Evolutionary conservation across 2,888 invertebrate species (phyloP).

Genomic region (Penaeus monodon): DNA sequence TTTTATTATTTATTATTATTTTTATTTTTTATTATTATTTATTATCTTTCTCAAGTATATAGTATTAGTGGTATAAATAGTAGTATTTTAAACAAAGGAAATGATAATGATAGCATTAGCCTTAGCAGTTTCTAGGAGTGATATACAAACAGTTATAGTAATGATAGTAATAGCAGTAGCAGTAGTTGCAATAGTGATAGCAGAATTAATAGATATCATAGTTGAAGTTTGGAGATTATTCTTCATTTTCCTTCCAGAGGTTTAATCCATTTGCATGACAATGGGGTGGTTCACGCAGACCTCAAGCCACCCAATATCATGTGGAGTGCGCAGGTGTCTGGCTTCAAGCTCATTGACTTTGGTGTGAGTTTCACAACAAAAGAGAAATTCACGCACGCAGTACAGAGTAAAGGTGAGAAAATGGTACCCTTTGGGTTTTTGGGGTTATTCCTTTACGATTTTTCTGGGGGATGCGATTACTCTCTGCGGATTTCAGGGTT

Average conservation of each 20-base stretch:
- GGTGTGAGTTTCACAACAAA: conserved; percentile 60
- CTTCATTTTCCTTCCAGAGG: conserved; percentile 22
- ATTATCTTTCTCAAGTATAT: conserved; percentile 9
- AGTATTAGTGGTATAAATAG: conserved; percentile 1
- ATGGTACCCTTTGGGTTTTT: too few relatives aligned
- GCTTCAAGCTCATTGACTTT: conserved; percentile 65
- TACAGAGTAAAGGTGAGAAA: conserved; percentile 53
- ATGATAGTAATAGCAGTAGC: neutral
- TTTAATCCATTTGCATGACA: conserved; percentile 44
- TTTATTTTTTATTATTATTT: neutral
- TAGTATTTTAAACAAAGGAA: neutral
- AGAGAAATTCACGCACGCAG: conserved; percentile 39
- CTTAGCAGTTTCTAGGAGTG: too few relatives aligned
- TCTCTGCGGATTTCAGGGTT: too few relatives aligned
- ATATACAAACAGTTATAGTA: conserved; percentile 8
- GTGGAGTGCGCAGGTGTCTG: conserved; percentile 61
- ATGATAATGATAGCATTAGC: conserved; percentile 8
- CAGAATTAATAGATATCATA: too few relatives aligned
- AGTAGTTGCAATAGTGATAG: neutral
- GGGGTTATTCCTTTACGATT: too few relatives aligned
- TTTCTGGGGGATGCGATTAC: too few relatives aligned
- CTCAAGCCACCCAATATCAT: conserved; percentile 65
- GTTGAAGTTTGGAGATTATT: too few relatives aligned
- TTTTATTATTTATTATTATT: neutral
- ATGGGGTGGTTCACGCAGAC: conserved; percentile 64